Base-by-base conservation (phyloP, 1,140 invertebrate species). In the Leptinotarsa undecemlineata region DNA sequence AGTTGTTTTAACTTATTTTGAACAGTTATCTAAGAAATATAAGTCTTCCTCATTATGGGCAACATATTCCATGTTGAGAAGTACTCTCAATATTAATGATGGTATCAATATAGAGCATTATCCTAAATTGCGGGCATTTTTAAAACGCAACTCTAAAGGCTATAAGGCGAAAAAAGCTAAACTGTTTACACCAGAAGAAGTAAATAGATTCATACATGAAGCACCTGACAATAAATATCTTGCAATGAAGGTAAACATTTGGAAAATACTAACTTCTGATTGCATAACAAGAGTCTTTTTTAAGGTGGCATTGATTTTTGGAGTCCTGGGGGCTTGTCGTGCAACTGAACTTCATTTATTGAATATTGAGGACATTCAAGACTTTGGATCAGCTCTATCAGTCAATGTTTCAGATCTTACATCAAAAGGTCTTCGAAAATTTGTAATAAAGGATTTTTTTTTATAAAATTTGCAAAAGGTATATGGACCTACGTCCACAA, bases 311-410 rank as follows among this genome's bases (percentile, higher is more conserved):
- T 57, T 57, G n/a, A 57, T 57, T 17, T 17, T 57, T 15, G 51
- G 51, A 57, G 51, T 57, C 15, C 15, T 57, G 51, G 51, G 51
- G 15, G 51, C 51, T 57, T 57, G 51, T n/a, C 51, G 51, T 15
- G 51, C 51, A 57, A 57, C 15, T 57, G 51, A 57, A 57, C 51
- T 57, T 57, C 51, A 57, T 57, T 17, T 57, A 57, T 17, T 57
- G 51, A 57, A n/a, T n/a, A 17, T 17, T 57, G 51, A 57, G 17
- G 51, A 57, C n/a, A 19, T 57, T 15, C 51, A 57, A 57, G 51
- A 57, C 51, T 3, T 57, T 57, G 51, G 51, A 57, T 57, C 51
- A 17, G 51, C 51, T 15, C 51, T 57, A 8, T 57, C n/a, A 57
- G 51, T 57, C 13, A 57, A 15, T 19, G n/a, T 57, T 19, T 19